Conservation (phyloP, 2,113 vertebrate genomes). For the Ondatra zibethicus region DNA sequence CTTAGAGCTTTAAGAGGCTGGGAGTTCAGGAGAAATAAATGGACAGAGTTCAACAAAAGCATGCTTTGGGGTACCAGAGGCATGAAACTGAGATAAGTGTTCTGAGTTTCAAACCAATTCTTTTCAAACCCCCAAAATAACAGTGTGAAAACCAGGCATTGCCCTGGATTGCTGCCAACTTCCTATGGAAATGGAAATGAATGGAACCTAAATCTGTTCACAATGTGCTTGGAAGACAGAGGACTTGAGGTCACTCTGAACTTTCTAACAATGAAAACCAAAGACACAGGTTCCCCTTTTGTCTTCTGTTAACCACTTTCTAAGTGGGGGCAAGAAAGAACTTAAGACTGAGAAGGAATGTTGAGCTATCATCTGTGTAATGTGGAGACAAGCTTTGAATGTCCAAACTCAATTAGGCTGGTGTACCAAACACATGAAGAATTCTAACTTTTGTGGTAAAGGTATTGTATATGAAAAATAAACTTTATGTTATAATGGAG, state of each 20-base stretch:
- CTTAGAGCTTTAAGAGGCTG: conserved; percentile 44
- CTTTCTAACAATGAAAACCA: conserved; percentile 47
- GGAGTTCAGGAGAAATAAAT: conserved; percentile 75
- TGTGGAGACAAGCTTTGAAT: background rate
- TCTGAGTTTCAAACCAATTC: conserved; percentile 68
- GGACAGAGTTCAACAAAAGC: conserved; percentile 69
- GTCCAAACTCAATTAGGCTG: background rate
- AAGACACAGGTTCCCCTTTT: background rate
- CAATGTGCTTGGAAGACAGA: background rate
- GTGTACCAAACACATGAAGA: background rate
- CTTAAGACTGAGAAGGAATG: background rate
- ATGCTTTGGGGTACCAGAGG: conserved; percentile 29
- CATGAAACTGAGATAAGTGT: conserved; percentile 76
- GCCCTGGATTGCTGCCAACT: conserved; percentile 48
- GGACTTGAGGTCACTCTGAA: background rate
- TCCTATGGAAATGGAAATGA: conserved; percentile 61
- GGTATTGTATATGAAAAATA: background rate
- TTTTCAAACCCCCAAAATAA: conserved; percentile 65
- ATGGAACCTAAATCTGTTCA: conserved; percentile 42
- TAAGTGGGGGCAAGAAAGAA: background rate
- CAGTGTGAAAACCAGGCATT: conserved; percentile 71
- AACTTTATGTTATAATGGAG: background rate
- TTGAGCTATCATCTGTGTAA: background rate
- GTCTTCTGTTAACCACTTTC: background rate
- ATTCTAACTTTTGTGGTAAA: background rate